A percentile compares a stretch with the other conserved stretches of the same genome.
Conservation (phyloP, 2,888 invertebrate species). For the Thereva unica region DNA sequence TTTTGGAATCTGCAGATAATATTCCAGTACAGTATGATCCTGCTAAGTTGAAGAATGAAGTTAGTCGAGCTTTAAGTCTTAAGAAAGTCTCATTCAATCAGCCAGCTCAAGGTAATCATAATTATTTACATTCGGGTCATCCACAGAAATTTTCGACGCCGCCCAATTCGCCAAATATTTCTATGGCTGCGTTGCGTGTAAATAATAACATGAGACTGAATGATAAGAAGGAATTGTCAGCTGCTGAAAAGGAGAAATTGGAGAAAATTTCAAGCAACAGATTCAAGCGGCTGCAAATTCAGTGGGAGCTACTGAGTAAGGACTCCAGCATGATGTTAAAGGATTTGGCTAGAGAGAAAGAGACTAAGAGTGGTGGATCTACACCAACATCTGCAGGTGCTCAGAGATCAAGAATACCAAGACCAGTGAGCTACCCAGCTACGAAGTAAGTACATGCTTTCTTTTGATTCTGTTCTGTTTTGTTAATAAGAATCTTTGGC, state of each 20-base stretch:
- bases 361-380: constrained; percentile 57
- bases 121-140: constrained; percentile 42
- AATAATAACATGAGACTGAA: constrained; percentile 38
- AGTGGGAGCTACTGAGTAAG: constrained; percentile 59
- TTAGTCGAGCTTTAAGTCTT: constrained; percentile 57
- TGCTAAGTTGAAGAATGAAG: constrained; percentile 57
- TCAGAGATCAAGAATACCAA: constrained; percentile 56
- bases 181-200: constrained; percentile 57
- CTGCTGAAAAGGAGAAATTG: constrained; percentile 48
- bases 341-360: constrained; percentile 54
- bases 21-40: constrained; percentile 53
- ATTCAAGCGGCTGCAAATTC: constrained; percentile 58
- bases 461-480: background rate
- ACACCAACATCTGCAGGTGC: constrained; percentile 56
- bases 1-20: constrained; percentile 54
- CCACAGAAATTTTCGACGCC: constrained; percentile 63
- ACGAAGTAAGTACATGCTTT: constrained; percentile 53
- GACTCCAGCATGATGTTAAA: constrained; percentile 55
- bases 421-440: constrained; percentile 58
- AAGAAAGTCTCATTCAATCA: constrained; percentile 58
- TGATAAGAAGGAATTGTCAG: constrained; percentile 40
- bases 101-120: constrained; percentile 31
- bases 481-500: background rate
- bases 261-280: constrained; percentile 58
- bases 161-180: constrained; percentile 76